phyloP scores from a whole-genome alignment of 2,888 invertebrate species.

The Hypena proboscidalis region DNA sequence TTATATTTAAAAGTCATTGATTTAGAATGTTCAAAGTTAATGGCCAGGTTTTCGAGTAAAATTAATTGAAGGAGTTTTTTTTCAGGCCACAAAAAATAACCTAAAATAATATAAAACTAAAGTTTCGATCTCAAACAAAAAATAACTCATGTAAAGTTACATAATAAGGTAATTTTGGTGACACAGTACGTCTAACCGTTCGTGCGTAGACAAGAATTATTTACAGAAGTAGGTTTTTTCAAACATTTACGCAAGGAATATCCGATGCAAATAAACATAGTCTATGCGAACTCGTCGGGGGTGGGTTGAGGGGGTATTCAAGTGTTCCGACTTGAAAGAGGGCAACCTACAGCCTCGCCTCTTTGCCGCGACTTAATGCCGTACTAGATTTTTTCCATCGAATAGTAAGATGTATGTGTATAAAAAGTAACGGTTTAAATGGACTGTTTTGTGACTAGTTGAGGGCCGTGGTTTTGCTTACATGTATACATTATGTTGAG shows the following conservation, averaged over 20 bases:
- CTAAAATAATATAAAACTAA: too few species aligned
- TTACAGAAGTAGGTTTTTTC: conserved; percentile 36
- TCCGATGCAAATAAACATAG: conserved; percentile 80
- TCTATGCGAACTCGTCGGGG: conserved; percentile 46
- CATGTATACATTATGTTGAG: too few species aligned
- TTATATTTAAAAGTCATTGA: too few species aligned
- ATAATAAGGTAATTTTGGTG: not conserved
- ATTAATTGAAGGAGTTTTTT: too few species aligned
- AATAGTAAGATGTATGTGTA: conserved; percentile 51
- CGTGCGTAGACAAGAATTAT: conserved; percentile 10
- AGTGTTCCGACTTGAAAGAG: conserved; percentile 72
- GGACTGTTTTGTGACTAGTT: too few species aligned
- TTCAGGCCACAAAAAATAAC: too few species aligned
- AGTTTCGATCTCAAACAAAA: too few species aligned
- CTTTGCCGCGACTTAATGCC: conserved; percentile 71
- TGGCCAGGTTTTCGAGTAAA: too few species aligned
- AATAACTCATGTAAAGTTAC: not conserved
- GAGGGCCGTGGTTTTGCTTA: too few species aligned
- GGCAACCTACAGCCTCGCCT: conserved; percentile 59
- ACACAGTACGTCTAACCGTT: not conserved
- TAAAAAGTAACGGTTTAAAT: conserved; percentile 1
- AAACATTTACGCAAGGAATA: conserved; percentile 53
- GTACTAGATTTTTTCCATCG: conserved; percentile 76
- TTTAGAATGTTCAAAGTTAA: too few species aligned
- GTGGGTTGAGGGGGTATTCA: conserved; percentile 58